phyloP scores from a whole-genome alignment of 2,888 invertebrate genomes.

The Meloe dianella region DNA sequence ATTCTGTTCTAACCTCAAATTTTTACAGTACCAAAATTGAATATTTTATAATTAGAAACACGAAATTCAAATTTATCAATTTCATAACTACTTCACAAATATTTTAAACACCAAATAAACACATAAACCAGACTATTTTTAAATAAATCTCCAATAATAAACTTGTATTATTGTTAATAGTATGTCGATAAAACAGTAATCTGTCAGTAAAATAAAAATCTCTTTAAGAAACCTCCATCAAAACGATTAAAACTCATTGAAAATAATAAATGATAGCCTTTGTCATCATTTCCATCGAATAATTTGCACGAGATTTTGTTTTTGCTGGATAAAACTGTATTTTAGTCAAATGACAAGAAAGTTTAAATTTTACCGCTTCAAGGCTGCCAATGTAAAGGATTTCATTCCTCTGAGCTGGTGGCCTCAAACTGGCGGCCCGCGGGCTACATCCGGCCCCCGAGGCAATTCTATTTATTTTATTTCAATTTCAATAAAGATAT shows the following conservation, averaged over 20 bases:
- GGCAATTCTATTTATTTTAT: too few relatives aligned
- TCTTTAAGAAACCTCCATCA: background rate
- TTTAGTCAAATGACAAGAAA: too few relatives aligned
- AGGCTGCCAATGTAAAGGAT: background rate
- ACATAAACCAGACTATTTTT: background rate
- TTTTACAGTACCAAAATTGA: background rate
- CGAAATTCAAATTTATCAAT: background rate
- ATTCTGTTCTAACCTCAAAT: background rate
- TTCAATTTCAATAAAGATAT: too few relatives aligned
- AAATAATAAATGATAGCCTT: background rate
- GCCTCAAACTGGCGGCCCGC: too few relatives aligned
- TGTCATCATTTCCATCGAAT: too few relatives aligned
- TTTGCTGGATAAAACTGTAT: too few relatives aligned
- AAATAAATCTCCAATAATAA: background rate
- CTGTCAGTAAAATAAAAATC: background rate
- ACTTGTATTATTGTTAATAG: background rate
- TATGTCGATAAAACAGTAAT: background rate
- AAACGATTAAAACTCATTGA: background rate
- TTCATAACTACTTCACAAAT: background rate
- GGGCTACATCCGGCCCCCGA: too few relatives aligned
- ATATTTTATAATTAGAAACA: background rate
- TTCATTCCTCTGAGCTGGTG: background rate
- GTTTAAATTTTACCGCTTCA: constrained; percentile 4
- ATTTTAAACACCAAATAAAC: background rate
- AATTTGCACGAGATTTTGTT: too few relatives aligned